Conservation (phyloP, 1,140 invertebrate species). For the Bemisia tabaci region DNA sequence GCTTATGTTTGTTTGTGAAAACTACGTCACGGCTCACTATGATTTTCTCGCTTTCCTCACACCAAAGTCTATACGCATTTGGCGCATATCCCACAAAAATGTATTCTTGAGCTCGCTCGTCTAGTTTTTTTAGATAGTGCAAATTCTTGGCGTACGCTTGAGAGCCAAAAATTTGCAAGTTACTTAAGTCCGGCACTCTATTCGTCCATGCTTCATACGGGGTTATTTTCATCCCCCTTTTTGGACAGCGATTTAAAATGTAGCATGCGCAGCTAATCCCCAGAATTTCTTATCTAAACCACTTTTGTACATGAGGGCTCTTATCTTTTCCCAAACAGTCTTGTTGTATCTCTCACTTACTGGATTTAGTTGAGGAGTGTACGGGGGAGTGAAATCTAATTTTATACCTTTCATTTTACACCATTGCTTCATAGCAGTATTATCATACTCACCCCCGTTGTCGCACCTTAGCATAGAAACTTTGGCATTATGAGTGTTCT, state of each 20-base stretch:
- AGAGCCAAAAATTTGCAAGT: too few relatives aligned
- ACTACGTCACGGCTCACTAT: too few relatives aligned
- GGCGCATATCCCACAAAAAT: background rate
- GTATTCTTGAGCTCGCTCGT: background rate
- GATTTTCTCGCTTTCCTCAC: too few relatives aligned
- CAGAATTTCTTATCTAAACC: background rate
- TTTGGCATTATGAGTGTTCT: conserved; percentile 8
- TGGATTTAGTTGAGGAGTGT: conserved; percentile 29
- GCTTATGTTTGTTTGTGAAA: too few relatives aligned
- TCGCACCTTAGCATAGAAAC: conserved; percentile 29
- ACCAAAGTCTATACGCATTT: too few relatives aligned
- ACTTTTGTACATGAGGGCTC: background rate
- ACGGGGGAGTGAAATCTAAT: conserved; percentile 23
- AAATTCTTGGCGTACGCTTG: too few relatives aligned
- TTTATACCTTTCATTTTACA: conserved; percentile 25
- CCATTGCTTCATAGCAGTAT: conserved; percentile 23
- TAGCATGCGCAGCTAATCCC: background rate
- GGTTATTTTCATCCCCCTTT: background rate
- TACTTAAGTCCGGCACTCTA: too few relatives aligned
- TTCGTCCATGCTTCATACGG: too few relatives aligned
- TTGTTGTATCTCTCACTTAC: conserved; percentile 24
- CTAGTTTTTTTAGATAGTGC: too few relatives aligned
- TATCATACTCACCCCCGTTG: conserved; percentile 33
- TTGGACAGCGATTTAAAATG: background rate
- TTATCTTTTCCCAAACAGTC: conserved; percentile 1